A percentile compares a stretch with the other conserved stretches of the same genome.
phyloP scores from a whole-genome alignment of 2,888 invertebrate species.

The Iphiclides podalirius region DNA sequence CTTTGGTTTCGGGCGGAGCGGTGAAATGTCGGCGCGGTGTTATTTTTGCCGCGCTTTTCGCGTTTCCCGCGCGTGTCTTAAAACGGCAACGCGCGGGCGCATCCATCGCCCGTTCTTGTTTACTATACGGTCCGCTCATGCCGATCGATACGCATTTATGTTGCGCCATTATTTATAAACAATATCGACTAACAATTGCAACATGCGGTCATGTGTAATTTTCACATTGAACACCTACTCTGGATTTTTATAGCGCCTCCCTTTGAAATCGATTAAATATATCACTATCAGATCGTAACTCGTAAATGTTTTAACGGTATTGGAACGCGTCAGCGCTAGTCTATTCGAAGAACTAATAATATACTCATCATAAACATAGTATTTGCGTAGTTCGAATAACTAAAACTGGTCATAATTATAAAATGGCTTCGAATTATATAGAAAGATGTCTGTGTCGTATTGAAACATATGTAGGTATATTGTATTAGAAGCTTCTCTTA shows the following conservation, averaged over 20 bases:
- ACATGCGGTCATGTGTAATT: background rate
- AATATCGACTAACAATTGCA: background rate
- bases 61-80: conserved; percentile 67
- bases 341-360: background rate
- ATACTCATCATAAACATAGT: background rate
- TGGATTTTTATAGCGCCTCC: too few species aligned
- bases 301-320: background rate
- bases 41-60: conserved; percentile 75
- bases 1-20: conserved; percentile 30
- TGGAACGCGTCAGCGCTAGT: background rate
- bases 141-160: conserved; percentile 14
- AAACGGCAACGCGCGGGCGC: conserved; percentile 68
- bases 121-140: conserved; percentile 38
- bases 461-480: background rate
- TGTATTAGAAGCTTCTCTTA: background rate
- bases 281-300: background rate
- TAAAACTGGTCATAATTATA: background rate
- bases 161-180: conserved; percentile 20
- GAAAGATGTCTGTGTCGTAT: too few species aligned
- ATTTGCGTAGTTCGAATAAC: background rate
- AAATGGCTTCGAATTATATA: too few species aligned
- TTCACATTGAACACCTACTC: background rate
- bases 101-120: conserved; percentile 47
- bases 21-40: conserved; percentile 65
- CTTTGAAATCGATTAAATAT: background rate